Percentiles rank a stretch among this genome's conserved stretches.
Conservation (phyloP, 2,113 vertebrate species). For the Camarhynchus parvulus region DNA sequence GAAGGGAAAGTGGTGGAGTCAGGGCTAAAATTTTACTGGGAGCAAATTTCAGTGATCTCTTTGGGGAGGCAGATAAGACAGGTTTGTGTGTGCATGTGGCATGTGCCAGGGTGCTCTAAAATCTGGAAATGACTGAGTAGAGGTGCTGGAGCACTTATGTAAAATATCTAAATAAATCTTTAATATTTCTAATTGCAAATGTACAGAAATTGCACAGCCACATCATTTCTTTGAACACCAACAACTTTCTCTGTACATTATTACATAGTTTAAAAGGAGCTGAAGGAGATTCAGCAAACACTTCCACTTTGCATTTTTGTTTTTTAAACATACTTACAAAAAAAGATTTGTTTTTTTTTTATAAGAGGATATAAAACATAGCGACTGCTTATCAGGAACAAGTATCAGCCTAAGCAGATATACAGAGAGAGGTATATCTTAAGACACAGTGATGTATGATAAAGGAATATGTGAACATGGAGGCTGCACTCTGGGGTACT, state of each 20-base stretch:
- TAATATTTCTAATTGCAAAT: conserved; percentile 99
- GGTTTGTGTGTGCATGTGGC: accelerated
- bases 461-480: conserved; percentile 13
- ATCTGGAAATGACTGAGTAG: not conserved
- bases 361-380: conserved; percentile 92
- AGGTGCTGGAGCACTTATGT: conserved; percentile 58
- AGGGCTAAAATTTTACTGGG: not conserved
- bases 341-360: conserved; percentile 55
- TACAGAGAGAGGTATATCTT: conserved; percentile 73
- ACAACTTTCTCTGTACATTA: conserved; percentile 96
- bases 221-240: conserved; percentile 88
- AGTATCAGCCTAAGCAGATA: conserved; percentile 75
- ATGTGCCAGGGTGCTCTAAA: not conserved
- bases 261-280: conserved; percentile 84
- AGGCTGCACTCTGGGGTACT: not conserved
- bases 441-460: conserved; percentile 70
- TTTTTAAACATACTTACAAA: conserved; percentile 98
- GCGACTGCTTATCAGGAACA: conserved; percentile 83
- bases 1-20: not conserved
- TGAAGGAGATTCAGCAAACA: conserved; percentile 84
- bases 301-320: conserved; percentile 73
- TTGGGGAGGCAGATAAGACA: too few species aligned
- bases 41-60: not conserved
- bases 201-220: conserved; percentile 99
- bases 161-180: conserved; percentile 99